A percentile compares a stretch with the other conserved stretches of the same genome.
These are phyloP conservation scores for Todiramphus saurophagus DNA, from an alignment of 2,113 vertebrate genomes.

Conservation along the genomic window DNA sequence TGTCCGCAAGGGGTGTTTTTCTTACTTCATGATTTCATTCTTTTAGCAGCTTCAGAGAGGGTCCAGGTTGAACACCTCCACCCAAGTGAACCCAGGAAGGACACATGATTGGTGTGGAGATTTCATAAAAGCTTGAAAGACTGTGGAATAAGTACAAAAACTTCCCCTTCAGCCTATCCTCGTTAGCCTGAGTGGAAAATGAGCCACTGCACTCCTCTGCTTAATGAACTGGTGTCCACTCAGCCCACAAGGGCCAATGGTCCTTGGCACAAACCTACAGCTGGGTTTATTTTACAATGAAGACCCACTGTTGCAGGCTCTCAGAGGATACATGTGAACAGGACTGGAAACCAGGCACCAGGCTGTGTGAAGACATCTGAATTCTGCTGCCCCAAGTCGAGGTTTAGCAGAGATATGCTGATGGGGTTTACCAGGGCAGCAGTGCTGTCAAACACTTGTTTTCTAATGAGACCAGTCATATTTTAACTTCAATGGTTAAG, in stretches of 20 bases:
- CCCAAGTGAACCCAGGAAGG: background rate
- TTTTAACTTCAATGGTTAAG: background rate
- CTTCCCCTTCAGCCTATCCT: background rate
- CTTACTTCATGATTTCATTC: background rate
- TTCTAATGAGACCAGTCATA: background rate
- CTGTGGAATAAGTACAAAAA: background rate
- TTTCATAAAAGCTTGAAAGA: background rate
- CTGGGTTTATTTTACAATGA: background rate
- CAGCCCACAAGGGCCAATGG: accelerated
- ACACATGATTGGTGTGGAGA: background rate
- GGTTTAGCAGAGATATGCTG: background rate
- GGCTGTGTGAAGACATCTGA: background rate
- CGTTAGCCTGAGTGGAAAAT: background rate
- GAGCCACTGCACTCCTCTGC: background rate
- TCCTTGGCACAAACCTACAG: background rate
- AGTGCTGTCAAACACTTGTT: background rate
- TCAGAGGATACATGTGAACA: background rate
- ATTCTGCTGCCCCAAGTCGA: background rate
- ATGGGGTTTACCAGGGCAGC: background rate
- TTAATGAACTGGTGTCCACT: background rate
- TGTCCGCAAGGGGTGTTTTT: background rate
- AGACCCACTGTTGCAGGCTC: background rate
- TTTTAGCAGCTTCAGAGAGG: background rate
- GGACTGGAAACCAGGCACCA: background rate
- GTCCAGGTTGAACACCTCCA: background rate